A percentile compares a stretch with the other conserved stretches of the same genome.
Conservation (phyloP, 2,888 invertebrate genomes). For the Artemia sinica region DNA sequence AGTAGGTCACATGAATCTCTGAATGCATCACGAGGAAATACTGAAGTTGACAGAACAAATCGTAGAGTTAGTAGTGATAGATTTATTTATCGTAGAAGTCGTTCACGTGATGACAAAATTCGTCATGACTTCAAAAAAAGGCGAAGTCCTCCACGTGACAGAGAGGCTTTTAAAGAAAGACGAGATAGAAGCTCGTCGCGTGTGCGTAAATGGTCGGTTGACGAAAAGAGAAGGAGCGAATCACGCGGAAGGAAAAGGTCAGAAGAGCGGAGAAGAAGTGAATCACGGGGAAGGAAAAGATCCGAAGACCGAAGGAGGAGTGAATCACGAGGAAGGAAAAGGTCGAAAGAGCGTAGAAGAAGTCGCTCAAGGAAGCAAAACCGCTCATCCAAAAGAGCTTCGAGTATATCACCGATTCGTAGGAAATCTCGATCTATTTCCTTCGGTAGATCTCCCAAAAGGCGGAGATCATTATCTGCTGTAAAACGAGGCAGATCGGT, state of each 20-base stretch:
- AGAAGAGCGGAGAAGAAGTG: slow-evolving; percentile 17
- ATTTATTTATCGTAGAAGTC: background rate
- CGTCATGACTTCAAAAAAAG: background rate
- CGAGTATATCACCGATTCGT: background rate
- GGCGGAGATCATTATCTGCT: background rate
- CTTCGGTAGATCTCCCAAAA: too few species aligned
- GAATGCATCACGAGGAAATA: background rate
- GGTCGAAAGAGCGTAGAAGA: background rate
- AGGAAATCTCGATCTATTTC: background rate
- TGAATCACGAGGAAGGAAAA: background rate
- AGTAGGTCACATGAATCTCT: background rate
- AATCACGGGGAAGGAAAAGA: slow-evolving; percentile 27
- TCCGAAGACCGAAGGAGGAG: background rate
- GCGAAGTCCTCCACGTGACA: slow-evolving; percentile 4
- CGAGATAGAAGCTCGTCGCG: slow-evolving; percentile 22
- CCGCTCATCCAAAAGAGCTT: background rate
- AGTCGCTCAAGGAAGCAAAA: background rate
- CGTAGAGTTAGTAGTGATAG: slow-evolving; percentile 1
- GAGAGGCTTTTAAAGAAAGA: background rate
- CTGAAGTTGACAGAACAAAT: background rate
- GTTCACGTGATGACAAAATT: background rate
- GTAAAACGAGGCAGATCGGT: slow-evolving; percentile 1
- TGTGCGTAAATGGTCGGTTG: slow-evolving; percentile 23
- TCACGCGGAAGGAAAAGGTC: background rate
- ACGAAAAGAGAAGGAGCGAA: too few species aligned